Base-by-base conservation (phyloP, 2,888 invertebrate species). In the Hydroisotoma schaefferi region DNA sequence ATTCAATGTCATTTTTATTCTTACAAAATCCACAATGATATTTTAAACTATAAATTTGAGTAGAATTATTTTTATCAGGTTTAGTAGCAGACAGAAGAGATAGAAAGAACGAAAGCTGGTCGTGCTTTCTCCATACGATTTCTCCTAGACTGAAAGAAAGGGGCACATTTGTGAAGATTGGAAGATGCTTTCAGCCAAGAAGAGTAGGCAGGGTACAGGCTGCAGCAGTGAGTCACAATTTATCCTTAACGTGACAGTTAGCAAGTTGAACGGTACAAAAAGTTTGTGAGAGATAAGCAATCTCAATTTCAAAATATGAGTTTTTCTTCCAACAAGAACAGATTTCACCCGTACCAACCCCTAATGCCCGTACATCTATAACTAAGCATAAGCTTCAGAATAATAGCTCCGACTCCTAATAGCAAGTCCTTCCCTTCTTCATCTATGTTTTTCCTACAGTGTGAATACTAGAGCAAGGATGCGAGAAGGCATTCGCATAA, bases 291-390 rank as follows among this genome's bases (percentile, higher is more conserved):
- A 59, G 71, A 71, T 71, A 71, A 69, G 69, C 57, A 68, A 71
- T 71, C 71, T 71, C 68, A 68, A 71, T 71, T 71, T 71, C 65
- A 67, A 71, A 71, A 71, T 71, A 68, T 68, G 67, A 71, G 57
- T 65, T 69, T 67, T 59, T 57, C 55, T 57, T 33, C 48, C 20
- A 12, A 10, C 23, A 61, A 61, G 62, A 71, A 68, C 71, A 71
- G 69, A 70, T 71, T 71, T 71, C 22, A 27, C 49, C 49, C 23
- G 61, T 61, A n/a, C n/a, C 55, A 54, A 10, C n/a, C n/a, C n/a
- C n/a, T n/a, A 40, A 40, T 40, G 40, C 40, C 40, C 40, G n/a
- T 20, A 40, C 40, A n/a, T n/a, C n/a, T n/a, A n/a, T n/a, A n/a
- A n/a, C n/a, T n/a, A n/a, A n/a, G n/a, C n/a, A n/a, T n/a, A n/a